Conservation (phyloP, 23 tunicate genomes). For the Botrylloides violaceus region DNA sequence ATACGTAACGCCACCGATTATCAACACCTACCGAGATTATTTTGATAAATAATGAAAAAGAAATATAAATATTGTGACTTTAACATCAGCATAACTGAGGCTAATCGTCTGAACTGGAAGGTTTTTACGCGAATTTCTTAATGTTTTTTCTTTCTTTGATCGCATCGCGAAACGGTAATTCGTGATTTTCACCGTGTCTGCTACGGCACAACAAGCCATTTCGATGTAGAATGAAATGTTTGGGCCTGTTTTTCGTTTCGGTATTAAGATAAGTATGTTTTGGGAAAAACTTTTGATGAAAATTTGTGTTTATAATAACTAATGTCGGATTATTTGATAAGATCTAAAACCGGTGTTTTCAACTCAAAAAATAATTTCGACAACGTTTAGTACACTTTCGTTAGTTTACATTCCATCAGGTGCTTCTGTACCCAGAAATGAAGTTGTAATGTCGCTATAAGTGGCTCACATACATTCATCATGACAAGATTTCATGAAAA, state of each 20-base stretch:
- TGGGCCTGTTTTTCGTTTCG: neutral
- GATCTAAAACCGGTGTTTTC: conserved; percentile 1
- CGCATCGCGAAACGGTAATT: too few relatives aligned
- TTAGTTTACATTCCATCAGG: neutral
- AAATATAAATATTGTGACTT: too few relatives aligned
- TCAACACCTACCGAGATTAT: too few relatives aligned
- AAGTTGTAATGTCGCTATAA: neutral
- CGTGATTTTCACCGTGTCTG: neutral
- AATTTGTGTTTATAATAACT: neutral
- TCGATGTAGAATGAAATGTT: neutral
- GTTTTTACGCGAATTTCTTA: too few relatives aligned
- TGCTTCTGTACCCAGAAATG: neutral
- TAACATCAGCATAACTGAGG: too few relatives aligned
- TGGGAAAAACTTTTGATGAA: neutral
- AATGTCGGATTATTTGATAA: neutral
- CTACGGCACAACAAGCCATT: neutral
- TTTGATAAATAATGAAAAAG: too few relatives aligned
- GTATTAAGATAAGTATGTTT: neutral
- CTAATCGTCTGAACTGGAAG: too few relatives aligned
- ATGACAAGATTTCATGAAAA: neutral
- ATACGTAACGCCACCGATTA: too few relatives aligned
- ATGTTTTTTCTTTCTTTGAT: too few relatives aligned
- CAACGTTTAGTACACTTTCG: too few relatives aligned
- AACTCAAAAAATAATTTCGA: neutral
- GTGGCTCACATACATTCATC: neutral